Evolutionary conservation across 2,113 vertebrate genomes (phyloP), one percentile per base, ranked within the genome.

Genomic region (Lepidothrix coronata): DNA sequence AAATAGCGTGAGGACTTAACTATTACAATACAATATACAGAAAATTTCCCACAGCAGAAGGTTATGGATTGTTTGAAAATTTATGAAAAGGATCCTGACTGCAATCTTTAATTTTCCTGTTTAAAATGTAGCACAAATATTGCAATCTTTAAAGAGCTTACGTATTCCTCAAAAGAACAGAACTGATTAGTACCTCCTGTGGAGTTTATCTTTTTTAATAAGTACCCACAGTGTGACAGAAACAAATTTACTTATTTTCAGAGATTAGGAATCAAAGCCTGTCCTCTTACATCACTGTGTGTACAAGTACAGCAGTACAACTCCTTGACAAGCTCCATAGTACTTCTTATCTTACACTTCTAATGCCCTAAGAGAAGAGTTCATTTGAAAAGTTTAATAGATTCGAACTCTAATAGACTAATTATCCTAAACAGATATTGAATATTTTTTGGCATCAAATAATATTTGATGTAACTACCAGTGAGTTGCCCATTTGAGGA

Each of bases 261-360:
- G 90, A 65, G 39, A 88, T 84, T 17, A 59, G 20, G 35, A 82
- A 91, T 75, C 30, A 85, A 89, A 91, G 52, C 30, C 43, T 72
- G 33, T 78, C 81, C 70, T 94, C 43, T 88, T 85, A 78, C 23
- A 85, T 63, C 37, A 33, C 31, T 17, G 37, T 63, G 59, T 39
- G 76, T 66, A 33, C 37, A 84, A 58, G 35, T 49, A 48, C 37
- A 89, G 48, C 52, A 85, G 20, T 46, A 46, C 67, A 73, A 54
- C 15, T 62, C n/a, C 59, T 77, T 84, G 41, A 71, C 73, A 83
- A 79, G 25, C 23, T 52, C 62, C 66, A 24, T 2, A 31, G 30
- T 51, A 33, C 27, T 28, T 44, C 51, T 74, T 73, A 52, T 2
- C 27, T 68, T 52, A 74, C 30, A n/a, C 11, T 72, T 76, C 41